Conservation (phyloP, 2,888 invertebrate genomes). For the Yponomeuta malinellus region DNA sequence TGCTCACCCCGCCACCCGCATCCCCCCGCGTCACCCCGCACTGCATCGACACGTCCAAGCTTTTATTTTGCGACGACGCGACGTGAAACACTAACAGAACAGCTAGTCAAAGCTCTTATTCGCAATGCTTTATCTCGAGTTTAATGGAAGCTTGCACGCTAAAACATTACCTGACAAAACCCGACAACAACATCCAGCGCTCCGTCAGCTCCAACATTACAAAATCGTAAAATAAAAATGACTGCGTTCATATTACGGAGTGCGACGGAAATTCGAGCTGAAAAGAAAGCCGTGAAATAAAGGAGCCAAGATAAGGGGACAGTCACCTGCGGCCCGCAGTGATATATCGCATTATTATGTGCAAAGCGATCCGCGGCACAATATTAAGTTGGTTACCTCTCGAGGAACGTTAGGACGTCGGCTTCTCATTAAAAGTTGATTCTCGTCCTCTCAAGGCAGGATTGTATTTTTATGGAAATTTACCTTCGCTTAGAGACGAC, state of each 20-base stretch:
- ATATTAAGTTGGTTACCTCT: neutral
- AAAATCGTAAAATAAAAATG: constrained; percentile 53
- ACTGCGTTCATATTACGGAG: constrained; percentile 35
- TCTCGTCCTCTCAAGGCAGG: constrained; percentile 29
- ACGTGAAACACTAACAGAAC: constrained; percentile 1
- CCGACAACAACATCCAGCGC: constrained; percentile 22
- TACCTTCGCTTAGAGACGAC: constrained; percentile 11
- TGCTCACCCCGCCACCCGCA: constrained; percentile 19
- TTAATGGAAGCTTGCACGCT: constrained; percentile 24
- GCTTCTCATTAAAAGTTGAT: constrained; percentile 46
- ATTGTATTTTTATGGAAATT: constrained; percentile 32
- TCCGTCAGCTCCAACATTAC: constrained; percentile 34
- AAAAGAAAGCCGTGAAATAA: constrained; percentile 48
- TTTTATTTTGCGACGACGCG: constrained; percentile 10
- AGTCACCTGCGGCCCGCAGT: constrained; percentile 40
- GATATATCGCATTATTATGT: constrained; percentile 42
- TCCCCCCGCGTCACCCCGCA: neutral
- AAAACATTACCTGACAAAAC: constrained; percentile 27
- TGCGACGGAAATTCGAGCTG: constrained; percentile 40
- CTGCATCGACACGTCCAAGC: constrained; percentile 20
- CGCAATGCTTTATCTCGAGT: constrained; percentile 23
- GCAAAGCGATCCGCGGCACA: constrained; percentile 30
- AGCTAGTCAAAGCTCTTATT: constrained; percentile 4
- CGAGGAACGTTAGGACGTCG: constrained; percentile 21
- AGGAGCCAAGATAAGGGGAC: constrained; percentile 37